These are phyloP conservation scores for Rhingia rostrata DNA, from an alignment of 2,888 invertebrate genomes.

Conservation along the genomic window DNA sequence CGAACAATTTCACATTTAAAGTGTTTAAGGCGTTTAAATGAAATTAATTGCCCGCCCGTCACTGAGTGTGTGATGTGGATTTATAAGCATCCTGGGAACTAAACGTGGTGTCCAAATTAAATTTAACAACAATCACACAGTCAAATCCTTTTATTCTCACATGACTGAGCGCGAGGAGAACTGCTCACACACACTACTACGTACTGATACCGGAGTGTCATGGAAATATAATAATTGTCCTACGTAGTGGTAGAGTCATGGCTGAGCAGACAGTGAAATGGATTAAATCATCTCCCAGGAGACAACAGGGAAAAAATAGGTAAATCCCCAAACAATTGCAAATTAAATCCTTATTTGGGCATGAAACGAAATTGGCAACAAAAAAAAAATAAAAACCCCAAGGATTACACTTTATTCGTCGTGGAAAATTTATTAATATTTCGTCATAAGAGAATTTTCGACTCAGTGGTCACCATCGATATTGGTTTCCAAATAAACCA, in stretches of 20 bases:
- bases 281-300: conserved; percentile 69
- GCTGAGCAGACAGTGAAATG: conserved; percentile 63
- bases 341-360: conserved; percentile 26
- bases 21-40: conserved; percentile 19
- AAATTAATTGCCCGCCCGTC: conserved; percentile 20
- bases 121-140: conserved; percentile 34
- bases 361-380: background rate
- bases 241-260: conserved; percentile 64
- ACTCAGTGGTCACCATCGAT: conserved; percentile 10
- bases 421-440: conserved; percentile 59
- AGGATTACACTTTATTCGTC: conserved; percentile 42
- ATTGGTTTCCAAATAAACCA: background rate
- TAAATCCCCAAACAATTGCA: conserved; percentile 65
- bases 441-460: conserved; percentile 49
- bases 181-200: background rate
- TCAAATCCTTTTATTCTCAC: conserved; percentile 35
- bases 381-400: conserved; percentile 37
- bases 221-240: conserved; percentile 68
- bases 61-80: conserved; percentile 36
- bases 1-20: background rate
- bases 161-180: background rate
- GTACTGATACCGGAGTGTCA: conserved; percentile 54
- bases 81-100: conserved; percentile 66
- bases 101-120: conserved; percentile 53
- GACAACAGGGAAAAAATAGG: conserved; percentile 40